These are phyloP conservation scores for Catocala fraxini DNA, from an alignment of 2,888 invertebrate species.

Conservation along the genomic window DNA sequence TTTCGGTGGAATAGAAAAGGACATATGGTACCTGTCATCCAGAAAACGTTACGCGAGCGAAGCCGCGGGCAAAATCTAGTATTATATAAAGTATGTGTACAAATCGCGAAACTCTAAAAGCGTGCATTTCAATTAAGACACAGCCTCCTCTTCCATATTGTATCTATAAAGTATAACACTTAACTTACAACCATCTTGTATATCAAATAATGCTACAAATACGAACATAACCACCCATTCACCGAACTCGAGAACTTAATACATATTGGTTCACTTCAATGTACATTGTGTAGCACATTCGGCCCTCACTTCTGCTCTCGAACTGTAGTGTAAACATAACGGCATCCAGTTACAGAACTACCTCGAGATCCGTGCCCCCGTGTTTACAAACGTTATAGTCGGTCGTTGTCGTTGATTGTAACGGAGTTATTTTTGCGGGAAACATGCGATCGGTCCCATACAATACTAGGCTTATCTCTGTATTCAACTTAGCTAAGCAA, in stretches of 20 bases:
- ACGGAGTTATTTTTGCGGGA: conserved; percentile 9
- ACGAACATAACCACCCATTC: conserved; percentile 7
- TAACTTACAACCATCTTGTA: not conserved
- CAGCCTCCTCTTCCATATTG: too few species aligned
- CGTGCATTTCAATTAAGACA: too few species aligned
- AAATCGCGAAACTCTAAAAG: too few species aligned
- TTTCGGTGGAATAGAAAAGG: too few species aligned
- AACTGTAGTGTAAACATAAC: conserved; percentile 23
- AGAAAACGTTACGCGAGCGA: too few species aligned
- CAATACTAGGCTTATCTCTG: too few species aligned
- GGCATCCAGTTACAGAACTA: conserved; percentile 30
- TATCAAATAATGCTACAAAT: not conserved
- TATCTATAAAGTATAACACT: too few species aligned
- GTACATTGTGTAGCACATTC: conserved; percentile 10
- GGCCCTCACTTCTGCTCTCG: conserved; percentile 16
- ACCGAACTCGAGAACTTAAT: conserved; percentile 7
- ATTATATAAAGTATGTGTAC: too few species aligned
- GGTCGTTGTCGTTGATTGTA: conserved; percentile 15
- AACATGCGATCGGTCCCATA: not conserved
- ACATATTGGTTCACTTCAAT: conserved; percentile 6
- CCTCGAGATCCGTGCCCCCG: conserved; percentile 6
- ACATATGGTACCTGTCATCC: too few species aligned
- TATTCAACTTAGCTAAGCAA: too few species aligned
- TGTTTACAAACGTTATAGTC: conserved; percentile 26
- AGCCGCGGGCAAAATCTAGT: too few species aligned